Evolutionary conservation across 2,113 vertebrate species (phyloP).

Genomic region (Rutilus rutilus): DNA sequence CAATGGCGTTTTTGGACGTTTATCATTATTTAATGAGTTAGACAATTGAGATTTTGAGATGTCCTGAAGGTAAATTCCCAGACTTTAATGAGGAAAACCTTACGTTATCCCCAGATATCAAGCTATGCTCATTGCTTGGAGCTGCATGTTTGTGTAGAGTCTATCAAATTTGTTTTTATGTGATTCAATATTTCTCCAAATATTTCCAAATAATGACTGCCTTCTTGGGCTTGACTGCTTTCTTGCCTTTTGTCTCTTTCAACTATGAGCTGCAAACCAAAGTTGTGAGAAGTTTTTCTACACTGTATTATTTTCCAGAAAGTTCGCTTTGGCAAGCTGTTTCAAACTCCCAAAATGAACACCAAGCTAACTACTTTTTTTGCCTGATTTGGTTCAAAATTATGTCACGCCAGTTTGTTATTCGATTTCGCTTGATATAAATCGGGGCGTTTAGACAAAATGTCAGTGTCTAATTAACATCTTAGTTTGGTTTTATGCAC

Average conservation of each 20-base stretch:
- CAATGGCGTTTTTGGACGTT: background rate
- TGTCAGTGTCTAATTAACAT: no score
- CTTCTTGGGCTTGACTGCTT: background rate
- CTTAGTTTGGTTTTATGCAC: background rate
- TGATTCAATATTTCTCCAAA: background rate
- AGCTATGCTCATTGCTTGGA: background rate
- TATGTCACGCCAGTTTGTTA: no score
- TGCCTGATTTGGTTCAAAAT: no score
- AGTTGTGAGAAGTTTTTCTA: background rate
- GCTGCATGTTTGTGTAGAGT: background rate
- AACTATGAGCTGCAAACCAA: background rate
- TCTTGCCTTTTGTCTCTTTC: background rate
- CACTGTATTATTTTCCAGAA: no score
- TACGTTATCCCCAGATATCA: background rate
- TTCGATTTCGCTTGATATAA: no score
- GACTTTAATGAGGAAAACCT: background rate
- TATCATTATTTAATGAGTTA: background rate
- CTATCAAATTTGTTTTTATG: background rate
- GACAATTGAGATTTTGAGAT: background rate
- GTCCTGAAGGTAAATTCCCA: background rate
- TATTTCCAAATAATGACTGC: background rate
- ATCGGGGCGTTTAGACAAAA: no score
- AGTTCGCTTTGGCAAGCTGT: no score
- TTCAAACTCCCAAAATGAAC: no score
- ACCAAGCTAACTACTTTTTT: no score